phyloP scores from a whole-genome alignment of 2,797 vertebrate genomes.

The Scyliorhinus canicula region DNA sequence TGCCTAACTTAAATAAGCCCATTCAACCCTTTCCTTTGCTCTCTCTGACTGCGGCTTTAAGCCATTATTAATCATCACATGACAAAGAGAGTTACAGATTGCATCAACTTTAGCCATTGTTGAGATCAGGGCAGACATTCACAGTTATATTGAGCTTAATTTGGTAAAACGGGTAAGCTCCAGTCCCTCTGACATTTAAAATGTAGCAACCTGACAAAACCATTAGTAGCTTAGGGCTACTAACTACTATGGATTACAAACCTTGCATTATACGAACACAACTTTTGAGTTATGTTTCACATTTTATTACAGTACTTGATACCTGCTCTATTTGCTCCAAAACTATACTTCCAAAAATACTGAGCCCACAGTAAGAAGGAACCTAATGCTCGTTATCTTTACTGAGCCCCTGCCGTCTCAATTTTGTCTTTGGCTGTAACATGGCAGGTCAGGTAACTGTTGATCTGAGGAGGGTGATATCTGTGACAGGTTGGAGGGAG shows the following conservation, averaged over 20 bases:
- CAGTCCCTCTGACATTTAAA: not conserved
- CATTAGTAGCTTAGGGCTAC: not conserved
- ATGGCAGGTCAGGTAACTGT: not conserved
- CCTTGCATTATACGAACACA: not conserved
- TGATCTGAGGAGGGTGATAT: not conserved
- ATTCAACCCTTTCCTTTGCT: not conserved
- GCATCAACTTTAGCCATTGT: not conserved
- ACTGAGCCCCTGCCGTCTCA: not conserved
- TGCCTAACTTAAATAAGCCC: not conserved
- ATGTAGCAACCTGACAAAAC: not conserved
- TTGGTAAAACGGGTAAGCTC: not conserved
- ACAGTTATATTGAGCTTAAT: not conserved
- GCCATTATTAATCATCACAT: not conserved
- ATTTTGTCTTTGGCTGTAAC: conserved; percentile 16
- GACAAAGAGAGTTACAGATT: not conserved
- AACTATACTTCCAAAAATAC: not conserved
- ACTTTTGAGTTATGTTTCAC: not conserved
- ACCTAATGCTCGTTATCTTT: not conserved
- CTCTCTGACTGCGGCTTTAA: not conserved
- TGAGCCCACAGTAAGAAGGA: not conserved
- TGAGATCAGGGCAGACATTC: not conserved
- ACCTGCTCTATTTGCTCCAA: not conserved
- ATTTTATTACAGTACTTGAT: not conserved
- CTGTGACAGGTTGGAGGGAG: not conserved
- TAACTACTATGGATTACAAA: conserved; percentile 5